These are phyloP conservation scores for Isurus oxyrinchus DNA, from an alignment of 2,113 vertebrate genomes.

Conservation along the genomic window DNA sequence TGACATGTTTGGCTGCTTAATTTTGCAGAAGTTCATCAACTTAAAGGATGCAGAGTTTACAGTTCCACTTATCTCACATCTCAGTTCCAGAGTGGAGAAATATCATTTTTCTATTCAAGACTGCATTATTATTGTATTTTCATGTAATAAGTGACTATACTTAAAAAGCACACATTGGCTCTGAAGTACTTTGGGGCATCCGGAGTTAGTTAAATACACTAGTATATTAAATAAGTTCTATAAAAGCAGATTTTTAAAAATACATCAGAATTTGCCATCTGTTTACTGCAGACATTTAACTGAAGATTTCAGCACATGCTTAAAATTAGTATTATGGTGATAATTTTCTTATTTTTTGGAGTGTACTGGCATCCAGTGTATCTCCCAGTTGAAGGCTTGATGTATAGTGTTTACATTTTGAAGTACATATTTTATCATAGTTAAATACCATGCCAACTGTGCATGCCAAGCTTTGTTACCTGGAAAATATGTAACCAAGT, in stretches of 20 bases:
- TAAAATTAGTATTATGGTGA: not conserved
- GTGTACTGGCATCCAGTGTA: not conserved
- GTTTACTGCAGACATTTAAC: not conserved
- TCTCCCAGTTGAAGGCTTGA: not conserved
- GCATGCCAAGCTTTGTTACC: too few relatives aligned
- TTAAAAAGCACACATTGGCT: not conserved
- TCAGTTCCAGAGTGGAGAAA: not conserved
- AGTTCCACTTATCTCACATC: not conserved
- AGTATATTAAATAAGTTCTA: not conserved
- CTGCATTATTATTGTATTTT: not conserved
- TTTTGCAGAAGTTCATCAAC: not conserved
- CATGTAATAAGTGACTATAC: not conserved
- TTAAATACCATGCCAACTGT: not conserved
- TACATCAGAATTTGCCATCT: not conserved
- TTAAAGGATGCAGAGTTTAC: not conserved
- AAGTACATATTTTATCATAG: not conserved
- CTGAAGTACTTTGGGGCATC: not conserved
- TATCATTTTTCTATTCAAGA: not conserved
- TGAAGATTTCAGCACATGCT: not conserved
- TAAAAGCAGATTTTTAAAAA: not conserved
- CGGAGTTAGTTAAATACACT: not conserved
- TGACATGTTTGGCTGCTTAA: not conserved
- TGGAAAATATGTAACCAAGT: not conserved
- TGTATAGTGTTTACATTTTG: not conserved
- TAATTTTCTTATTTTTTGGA: not conserved